phyloP scores from a whole-genome alignment of 2,888 invertebrate species.

The Quadriops clusia region DNA sequence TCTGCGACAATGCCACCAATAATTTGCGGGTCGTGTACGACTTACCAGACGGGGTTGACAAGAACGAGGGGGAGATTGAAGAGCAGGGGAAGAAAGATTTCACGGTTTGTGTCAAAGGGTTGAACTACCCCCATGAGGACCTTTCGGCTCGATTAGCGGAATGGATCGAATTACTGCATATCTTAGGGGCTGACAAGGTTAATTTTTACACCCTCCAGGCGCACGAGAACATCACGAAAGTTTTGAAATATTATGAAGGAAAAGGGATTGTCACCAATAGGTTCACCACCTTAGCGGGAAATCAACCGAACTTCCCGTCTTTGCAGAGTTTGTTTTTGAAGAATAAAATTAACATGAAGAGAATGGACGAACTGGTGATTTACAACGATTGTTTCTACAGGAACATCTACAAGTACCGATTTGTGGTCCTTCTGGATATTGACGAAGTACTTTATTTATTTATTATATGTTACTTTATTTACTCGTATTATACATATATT shows the following conservation, averaged over 20 bases:
- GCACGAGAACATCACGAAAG: slow-evolving; percentile 86
- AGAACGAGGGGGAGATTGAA: no score
- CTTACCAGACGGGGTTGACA: no score
- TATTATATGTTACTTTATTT: no score
- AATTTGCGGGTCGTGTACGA: no score
- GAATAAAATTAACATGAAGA: slow-evolving; percentile 76
- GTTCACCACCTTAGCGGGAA: slow-evolving; percentile 58
- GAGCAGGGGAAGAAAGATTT: no score
- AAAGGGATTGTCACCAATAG: slow-evolving; percentile 35
- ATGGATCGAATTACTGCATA: slow-evolving; percentile 81
- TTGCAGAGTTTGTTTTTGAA: slow-evolving; percentile 73
- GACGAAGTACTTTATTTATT: no score
- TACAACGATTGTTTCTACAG: slow-evolving; percentile 87
- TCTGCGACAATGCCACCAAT: no score
- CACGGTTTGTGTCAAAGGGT: slow-evolving; percentile 87
- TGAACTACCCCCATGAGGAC: slow-evolving; percentile 88
- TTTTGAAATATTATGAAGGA: slow-evolving; percentile 48
- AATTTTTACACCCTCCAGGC: slow-evolving; percentile 84
- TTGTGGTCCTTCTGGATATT: slow-evolving; percentile 64
- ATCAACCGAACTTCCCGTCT: slow-evolving; percentile 71
- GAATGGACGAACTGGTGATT: slow-evolving; percentile 81
- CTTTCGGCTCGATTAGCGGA: slow-evolving; percentile 80
- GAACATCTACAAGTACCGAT: slow-evolving; percentile 70
- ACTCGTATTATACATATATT: no score
- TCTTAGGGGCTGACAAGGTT: slow-evolving; percentile 83